Conservation (phyloP, 2,888 invertebrate genomes). For the Caenorhabditis angaria region DNA sequence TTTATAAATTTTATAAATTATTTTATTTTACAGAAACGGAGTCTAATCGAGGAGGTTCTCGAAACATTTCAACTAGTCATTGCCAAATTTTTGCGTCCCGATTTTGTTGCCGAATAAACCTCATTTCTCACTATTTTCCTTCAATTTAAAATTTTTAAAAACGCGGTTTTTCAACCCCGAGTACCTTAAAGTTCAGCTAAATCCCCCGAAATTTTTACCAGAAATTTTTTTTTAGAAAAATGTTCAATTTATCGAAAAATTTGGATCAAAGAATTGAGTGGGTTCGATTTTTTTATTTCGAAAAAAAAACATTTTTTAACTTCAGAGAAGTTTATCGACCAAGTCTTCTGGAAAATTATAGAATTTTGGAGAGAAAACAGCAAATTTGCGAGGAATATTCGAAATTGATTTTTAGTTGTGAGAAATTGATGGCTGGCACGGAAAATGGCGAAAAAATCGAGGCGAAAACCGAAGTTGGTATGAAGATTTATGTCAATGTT, state of each 20-base stretch:
- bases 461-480: constrained; percentile 42
- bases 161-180: neutral
- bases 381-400: constrained; percentile 33
- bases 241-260: neutral
- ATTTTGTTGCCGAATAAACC: constrained; percentile 39
- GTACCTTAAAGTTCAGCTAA: neutral
- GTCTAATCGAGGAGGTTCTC: constrained; percentile 39
- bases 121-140: neutral
- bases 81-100: constrained; percentile 52
- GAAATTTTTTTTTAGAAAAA: neutral
- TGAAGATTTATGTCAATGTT: constrained; percentile 44
- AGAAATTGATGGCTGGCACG: constrained; percentile 15
- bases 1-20: constrained; percentile 4
- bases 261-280: neutral
- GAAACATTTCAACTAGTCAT: constrained; percentile 46
- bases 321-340: constrained; percentile 6
- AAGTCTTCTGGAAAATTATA: neutral
- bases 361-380: constrained; percentile 18
- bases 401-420: constrained; percentile 30
- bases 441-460: constrained; percentile 7
- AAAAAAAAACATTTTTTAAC: neutral
- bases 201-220: neutral
- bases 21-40: constrained; percentile 33
- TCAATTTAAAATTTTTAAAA: constrained; percentile 10
- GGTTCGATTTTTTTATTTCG: neutral